Evolutionary conservation across 1,140 invertebrate species (phyloP), one percentile per base, ranked within the genome.

Genomic region (Oreohelix idahoensis): DNA sequence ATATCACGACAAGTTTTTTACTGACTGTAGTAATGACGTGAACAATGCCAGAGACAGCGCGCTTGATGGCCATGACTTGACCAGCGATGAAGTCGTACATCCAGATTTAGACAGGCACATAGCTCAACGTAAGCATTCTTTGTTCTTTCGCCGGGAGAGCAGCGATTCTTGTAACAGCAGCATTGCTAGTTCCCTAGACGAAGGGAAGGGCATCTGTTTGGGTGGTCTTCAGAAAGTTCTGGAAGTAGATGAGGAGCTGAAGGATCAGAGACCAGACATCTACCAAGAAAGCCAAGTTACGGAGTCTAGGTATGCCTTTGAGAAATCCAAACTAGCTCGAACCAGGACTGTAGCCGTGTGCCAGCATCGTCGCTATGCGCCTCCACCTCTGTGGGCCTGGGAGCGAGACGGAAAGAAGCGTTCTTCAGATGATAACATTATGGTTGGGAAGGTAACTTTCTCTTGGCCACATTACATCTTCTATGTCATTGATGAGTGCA

Each of bases 311-410:
- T 82, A 74, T 35, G 71, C 69, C 29, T 82, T 82, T 38, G 84
- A 78, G 35, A 73, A 82, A 38, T 77, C 77, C 2, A 82, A 76
- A 71, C 71, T 85, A 76, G 76, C 69, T 13, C 79, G 84, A 4
- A 81, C 84, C 26, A 32, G 71, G 39, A 85, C 84, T 38, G 77
- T 85, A 45, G 84, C 76, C 2, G 84, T 78, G 8, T 85, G 84
- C 45, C 66, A 78, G 36, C 79, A 23, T n/a, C 79, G 79, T 15
- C 58, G 79, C 2, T 11, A 38, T 13, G 42, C 58, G 1, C 23
- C 49, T 23, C 69, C 45, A 8, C 32, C 71, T 17, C 35, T 75
- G 45, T 75, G 69, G 80, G 80, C 70, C 5, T 82, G 80, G 80
- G 42, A 74, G 20, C 13, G 49, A 39, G 71, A 82, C 32, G 70